Conservation (phyloP, 2,113 vertebrate genomes). For the Lamprotornis superbus region DNA sequence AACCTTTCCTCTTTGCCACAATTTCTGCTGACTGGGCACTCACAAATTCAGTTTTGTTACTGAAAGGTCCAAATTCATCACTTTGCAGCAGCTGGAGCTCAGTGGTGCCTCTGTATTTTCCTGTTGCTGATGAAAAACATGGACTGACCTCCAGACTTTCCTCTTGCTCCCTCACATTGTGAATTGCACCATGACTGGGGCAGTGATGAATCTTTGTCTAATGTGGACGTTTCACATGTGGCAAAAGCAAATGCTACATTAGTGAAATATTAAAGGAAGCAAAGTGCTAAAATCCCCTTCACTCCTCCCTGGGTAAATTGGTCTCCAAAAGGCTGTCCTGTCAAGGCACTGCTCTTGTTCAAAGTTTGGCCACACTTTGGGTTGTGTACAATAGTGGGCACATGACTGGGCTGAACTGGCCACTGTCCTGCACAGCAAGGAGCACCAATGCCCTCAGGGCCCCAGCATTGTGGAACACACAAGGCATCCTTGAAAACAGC, state of each 20-base stretch:
- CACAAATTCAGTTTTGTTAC: background rate
- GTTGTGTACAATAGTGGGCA: background rate
- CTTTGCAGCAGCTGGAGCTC: background rate
- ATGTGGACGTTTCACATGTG: background rate
- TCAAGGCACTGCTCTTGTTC: background rate
- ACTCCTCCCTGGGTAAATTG: background rate
- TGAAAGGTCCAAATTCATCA: background rate
- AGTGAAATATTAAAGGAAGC: background rate
- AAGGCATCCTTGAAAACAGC: background rate
- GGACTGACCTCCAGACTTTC: background rate
- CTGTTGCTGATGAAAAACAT: background rate
- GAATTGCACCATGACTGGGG: background rate
- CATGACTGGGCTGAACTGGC: rapidly evolving
- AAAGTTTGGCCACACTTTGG: background rate
- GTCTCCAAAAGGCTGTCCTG: background rate
- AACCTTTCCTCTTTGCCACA: background rate
- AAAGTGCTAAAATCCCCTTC: background rate
- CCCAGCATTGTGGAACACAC: background rate
- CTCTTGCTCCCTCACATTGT: background rate
- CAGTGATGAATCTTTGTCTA: background rate
- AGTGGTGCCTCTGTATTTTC: background rate
- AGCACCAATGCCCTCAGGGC: background rate
- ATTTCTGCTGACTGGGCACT: background rate
- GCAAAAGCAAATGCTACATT: background rate
- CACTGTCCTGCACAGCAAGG: background rate